phyloP scores from a whole-genome alignment of 1,140 invertebrate genomes.

The Pentalonia nigronervosa region DNA sequence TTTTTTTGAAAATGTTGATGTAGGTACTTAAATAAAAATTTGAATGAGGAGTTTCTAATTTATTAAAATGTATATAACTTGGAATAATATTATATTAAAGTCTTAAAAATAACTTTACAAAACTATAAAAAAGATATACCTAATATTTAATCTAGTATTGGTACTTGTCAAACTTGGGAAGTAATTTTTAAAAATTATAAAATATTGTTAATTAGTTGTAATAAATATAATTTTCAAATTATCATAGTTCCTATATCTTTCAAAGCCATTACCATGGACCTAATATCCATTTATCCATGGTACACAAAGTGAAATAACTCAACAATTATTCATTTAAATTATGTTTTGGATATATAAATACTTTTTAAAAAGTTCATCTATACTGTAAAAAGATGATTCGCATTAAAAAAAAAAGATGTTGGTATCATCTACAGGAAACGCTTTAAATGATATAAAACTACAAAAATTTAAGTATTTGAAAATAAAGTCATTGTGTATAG shows the following conservation, averaged over 20 bases:
- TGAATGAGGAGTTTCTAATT: not conserved
- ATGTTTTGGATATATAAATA: no score
- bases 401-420: not conserved
- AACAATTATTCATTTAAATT: no score
- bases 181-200: not conserved
- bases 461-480: not conserved
- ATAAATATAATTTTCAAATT: no score
- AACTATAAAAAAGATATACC: not conserved
- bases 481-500: no score
- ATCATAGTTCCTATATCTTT: no score
- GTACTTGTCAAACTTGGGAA: not conserved
- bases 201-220: no score
- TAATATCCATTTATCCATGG: no score
- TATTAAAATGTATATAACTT: not conserved
- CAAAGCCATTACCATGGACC: no score
- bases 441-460: not conserved
- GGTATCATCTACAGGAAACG: not conserved
- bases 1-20: not conserved
- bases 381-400: no score
- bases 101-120: not conserved
- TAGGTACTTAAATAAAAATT: not conserved
- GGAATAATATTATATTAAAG: not conserved
- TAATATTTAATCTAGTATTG: not conserved
- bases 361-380: no score
- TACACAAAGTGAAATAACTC: no score